Evolutionary conservation across 2,888 invertebrate genomes (phyloP).

Genomic region (Latrodectus elegans): DNA sequence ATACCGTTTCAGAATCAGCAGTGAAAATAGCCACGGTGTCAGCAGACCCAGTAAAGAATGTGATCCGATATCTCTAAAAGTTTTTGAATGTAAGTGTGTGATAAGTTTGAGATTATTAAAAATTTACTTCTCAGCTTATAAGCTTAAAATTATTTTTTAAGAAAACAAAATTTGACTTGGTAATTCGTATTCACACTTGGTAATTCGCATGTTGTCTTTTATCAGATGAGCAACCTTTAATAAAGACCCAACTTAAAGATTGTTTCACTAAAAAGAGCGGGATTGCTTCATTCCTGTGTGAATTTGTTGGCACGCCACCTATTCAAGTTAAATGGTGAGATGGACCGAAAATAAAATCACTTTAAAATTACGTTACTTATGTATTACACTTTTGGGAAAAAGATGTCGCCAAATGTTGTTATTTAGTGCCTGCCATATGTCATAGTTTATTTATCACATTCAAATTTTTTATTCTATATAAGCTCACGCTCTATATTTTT

Average conservation of each 20-base stretch:
- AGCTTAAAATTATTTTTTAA: too few species aligned
- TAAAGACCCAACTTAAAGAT: conserved; percentile 81
- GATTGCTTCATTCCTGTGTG: conserved; percentile 82
- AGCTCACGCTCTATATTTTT: too few species aligned
- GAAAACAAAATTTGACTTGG: too few species aligned
- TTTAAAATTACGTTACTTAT: too few species aligned
- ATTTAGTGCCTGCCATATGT: too few species aligned
- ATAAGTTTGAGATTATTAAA: not conserved
- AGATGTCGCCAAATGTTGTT: too few species aligned
- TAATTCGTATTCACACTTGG: too few species aligned
- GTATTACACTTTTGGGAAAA: too few species aligned
- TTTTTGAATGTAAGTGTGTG: conserved; percentile 1
- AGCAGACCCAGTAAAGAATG: conserved; percentile 80
- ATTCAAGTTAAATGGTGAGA: conserved; percentile 83
- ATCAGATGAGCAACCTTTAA: conserved; percentile 79
- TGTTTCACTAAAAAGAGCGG: conserved; percentile 80
- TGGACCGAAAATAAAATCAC: not conserved
- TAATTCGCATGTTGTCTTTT: not conserved
- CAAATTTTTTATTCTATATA: too few species aligned
- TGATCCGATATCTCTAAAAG: conserved; percentile 23
- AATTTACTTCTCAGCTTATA: not conserved
- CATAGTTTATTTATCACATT: too few species aligned
- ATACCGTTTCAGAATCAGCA: conserved; percentile 84
- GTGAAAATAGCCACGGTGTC: conserved; percentile 84
- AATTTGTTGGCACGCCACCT: conserved; percentile 84